A percentile compares a stretch with the other conserved stretches of the same genome.
Evolutionary conservation across 2,797 vertebrate genomes (phyloP).

Genomic region (Xenentodon cancila): DNA sequence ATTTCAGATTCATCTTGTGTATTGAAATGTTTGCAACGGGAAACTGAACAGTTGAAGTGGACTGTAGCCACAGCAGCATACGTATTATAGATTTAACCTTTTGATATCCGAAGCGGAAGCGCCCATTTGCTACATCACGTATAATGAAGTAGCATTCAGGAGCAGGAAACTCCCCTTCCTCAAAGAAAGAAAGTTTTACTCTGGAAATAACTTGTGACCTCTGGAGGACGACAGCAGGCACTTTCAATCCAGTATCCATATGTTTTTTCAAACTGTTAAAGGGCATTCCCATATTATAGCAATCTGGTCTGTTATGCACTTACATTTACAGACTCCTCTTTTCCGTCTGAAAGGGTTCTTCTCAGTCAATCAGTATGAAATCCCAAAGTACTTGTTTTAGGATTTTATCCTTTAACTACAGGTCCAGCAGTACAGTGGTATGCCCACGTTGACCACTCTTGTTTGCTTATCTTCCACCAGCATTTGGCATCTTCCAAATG

Average conservation of each 20-base stretch:
- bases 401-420: background rate
- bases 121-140: constrained; percentile 3
- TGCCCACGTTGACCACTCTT: constrained; percentile 11
- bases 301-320: background rate
- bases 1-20: constrained; percentile 50
- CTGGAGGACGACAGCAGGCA: constrained; percentile 27
- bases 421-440: background rate
- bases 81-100: constrained; percentile 29
- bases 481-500: constrained; percentile 42
- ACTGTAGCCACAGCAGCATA: constrained; percentile 16
- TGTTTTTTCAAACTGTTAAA: constrained; percentile 5
- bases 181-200: constrained; percentile 4
- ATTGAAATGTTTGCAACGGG: constrained; percentile 43
- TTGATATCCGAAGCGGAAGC: constrained; percentile 33
- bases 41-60: constrained; percentile 26
- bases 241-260: background rate
- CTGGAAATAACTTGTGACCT: constrained; percentile 27
- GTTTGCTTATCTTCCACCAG: constrained; percentile 35
- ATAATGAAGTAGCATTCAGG: background rate
- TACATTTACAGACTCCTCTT: too few relatives aligned
- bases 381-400: background rate
- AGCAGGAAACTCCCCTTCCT: background rate
- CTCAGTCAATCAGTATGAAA: background rate
- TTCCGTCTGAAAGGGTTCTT: too few relatives aligned
- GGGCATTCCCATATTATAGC: background rate